Evolutionary conservation across 2,888 invertebrate species (phyloP), one percentile per base, ranked within the genome.

Genomic region (Bombylius major): DNA sequence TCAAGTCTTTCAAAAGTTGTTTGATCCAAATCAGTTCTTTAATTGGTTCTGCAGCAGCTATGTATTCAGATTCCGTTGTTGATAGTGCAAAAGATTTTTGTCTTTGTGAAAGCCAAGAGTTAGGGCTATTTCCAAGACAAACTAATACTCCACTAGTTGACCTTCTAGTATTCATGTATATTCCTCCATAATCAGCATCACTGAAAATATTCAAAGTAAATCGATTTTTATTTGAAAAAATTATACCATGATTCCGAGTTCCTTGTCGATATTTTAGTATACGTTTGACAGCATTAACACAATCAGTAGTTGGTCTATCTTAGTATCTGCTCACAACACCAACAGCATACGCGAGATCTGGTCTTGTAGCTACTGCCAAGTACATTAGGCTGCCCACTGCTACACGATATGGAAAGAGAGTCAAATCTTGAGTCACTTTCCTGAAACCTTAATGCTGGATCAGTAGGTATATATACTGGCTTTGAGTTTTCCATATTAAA

Each of bases 21-120:
- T 56, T 51, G n/a, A 57, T 44, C 55, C 57, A 59, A 32, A 57
- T 47, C 32, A 64, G 42, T 56, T 64, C 63, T 50, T 62, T 60
- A 11, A 58, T 53, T 11, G 61, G 58, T 46, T 61, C 50, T 23
- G 59, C 50, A 13, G 62, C 62, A 8, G 64, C 63, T 5, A 65
- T 55, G 53, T 60, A 61, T 53, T 65, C 65, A 9, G 64, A 59
- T 51, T 65, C 64, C 4, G 61, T 62, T 1, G 63, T 63, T 5
- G 62, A 65, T 8, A 61, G 56, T 9, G 63, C 56, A 4, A 65
- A 63, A 11, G 58, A 55, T 45, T 59, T 59, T 56, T 65, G 65
- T 32, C 58, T 56, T 51, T 58, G 42, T 9, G 59, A 60, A 9
- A 23, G 12, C 50, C 52, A 57, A 14, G 45, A 33, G 1, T 59